A percentile compares a stretch with the other conserved stretches of the same genome.
Conservation (phyloP, 1,140 invertebrate genomes). For the Trichonephila inaurata region DNA sequence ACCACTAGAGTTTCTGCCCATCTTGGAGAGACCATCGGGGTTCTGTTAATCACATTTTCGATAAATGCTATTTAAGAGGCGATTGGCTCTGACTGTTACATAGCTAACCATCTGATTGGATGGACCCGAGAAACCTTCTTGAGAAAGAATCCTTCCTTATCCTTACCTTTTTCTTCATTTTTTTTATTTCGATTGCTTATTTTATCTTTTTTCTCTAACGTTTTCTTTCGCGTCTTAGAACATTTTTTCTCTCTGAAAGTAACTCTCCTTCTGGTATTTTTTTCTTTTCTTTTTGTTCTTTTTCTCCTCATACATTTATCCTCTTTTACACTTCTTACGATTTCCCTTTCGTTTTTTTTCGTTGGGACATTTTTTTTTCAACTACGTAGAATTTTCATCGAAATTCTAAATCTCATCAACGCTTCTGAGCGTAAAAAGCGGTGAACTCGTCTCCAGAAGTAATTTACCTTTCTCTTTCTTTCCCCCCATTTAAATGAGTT, state of each 20-base stretch:
- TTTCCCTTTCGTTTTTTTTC: not conserved
- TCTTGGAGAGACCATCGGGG: slow-evolving; percentile 39
- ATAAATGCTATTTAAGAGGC: slow-evolving; percentile 74
- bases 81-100: slow-evolving; percentile 68
- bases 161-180: not conserved
- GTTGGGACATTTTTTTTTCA: not conserved
- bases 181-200: slow-evolving; percentile 44
- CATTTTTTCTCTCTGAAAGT: not conserved
- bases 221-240: not conserved
- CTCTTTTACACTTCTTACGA: slow-evolving; percentile 10
- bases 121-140: slow-evolving; percentile 58
- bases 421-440: not conserved
- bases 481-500: slow-evolving; percentile 52
- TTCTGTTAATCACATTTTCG: slow-evolving; percentile 75
- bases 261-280: not conserved
- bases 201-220: slow-evolving; percentile 1
- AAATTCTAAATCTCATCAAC: slow-evolving; percentile 71
- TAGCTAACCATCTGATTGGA: slow-evolving; percentile 72
- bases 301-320: slow-evolving; percentile 20
- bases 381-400: slow-evolving; percentile 51
- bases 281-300: slow-evolving; percentile 17
- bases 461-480: slow-evolving; percentile 54
- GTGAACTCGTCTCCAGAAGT: slow-evolving; percentile 45
- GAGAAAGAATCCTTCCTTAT: slow-evolving; percentile 7
- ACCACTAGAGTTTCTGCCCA: slow-evolving; percentile 33